Evolutionary conservation across 1,140 invertebrate species (phyloP), one percentile per base, ranked within the genome.

Genomic region (Neuroterus valhalla): DNA sequence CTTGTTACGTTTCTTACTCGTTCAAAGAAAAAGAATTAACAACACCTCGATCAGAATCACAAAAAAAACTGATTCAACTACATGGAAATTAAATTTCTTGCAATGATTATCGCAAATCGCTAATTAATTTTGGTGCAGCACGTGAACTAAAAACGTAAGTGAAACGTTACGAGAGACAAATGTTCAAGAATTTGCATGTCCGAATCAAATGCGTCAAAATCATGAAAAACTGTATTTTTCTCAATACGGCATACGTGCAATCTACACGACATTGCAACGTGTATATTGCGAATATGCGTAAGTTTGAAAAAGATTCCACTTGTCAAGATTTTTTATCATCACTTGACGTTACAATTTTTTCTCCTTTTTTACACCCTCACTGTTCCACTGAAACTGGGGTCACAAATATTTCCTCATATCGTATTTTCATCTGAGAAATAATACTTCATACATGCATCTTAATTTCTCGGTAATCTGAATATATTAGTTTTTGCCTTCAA

Each of bases 141-240:
- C 1, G 31, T 26, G 5, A 62, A 62, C 14, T n/a, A 26, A 62
- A 21, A 62, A 38, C 10, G 31, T 5, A 8, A 31, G 15, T 26
- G 15, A 62, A 62, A 31, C 31, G 55, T 62, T 23, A n/a, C 55
- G 55, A 62, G 23, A 62, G 10, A 38, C 31, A 38, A 62, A 23
- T 26, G 15, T 31, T 62, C 31, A 62, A 62, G 31, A 62, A 62
- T 62, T 62, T 62, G 55, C 55, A 62, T 62, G 15, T 62, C 55
- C 23, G 55, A 62, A 31, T 62, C 55, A 62, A 62, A 62, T 62
- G 55, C 55, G 55, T 62, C 55, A 62, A 62, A 31, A 38, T 62
- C 4, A 31, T 62, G 55, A 62, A 62, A 62, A 62, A 62, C 14
- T 62, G 55, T 31, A 62, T 62, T 62, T 62, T 62, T 62, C 55